These are phyloP conservation scores for Chelonoidis abingdonii DNA, from an alignment of 2,113 vertebrate species.

Conservation along the genomic window DNA sequence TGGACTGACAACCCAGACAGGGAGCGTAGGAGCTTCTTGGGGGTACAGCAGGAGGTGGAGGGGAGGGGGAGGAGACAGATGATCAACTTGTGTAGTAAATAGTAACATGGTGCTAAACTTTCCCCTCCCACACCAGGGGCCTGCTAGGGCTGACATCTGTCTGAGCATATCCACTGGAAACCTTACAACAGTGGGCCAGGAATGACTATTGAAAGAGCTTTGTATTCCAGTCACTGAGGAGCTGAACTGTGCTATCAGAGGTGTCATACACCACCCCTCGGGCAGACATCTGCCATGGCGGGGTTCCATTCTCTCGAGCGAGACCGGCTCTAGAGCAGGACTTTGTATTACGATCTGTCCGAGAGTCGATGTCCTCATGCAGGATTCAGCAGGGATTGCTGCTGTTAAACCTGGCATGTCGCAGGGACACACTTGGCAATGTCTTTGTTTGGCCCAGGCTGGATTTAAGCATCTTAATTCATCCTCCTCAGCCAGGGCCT, in stretches of 20 bases:
- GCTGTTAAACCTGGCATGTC: accelerated
- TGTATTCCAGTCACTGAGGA: background rate
- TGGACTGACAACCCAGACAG: background rate
- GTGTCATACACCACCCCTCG: background rate
- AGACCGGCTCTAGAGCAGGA: background rate
- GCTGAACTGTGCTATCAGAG: background rate
- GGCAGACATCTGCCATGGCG: background rate
- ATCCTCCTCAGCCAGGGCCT: background rate
- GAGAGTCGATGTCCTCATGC: background rate
- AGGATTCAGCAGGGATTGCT: background rate
- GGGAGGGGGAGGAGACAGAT: background rate
- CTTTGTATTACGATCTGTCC: background rate
- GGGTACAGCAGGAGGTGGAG: background rate
- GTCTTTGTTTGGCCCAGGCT: accelerated
- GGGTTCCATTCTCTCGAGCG: background rate
- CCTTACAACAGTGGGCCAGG: background rate
- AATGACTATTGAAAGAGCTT: background rate
- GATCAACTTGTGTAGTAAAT: background rate
- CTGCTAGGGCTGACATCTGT: background rate
- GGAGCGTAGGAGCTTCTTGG: background rate
- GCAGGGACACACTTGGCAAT: background rate
- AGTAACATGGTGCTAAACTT: background rate
- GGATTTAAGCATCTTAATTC: background rate
- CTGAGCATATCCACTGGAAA: background rate
- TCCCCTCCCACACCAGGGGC: background rate